A percentile compares a stretch with the other conserved stretches of the same genome.
phyloP scores from a whole-genome alignment of 1,140 invertebrate genomes.

The Drosophila fuyamai region DNA sequence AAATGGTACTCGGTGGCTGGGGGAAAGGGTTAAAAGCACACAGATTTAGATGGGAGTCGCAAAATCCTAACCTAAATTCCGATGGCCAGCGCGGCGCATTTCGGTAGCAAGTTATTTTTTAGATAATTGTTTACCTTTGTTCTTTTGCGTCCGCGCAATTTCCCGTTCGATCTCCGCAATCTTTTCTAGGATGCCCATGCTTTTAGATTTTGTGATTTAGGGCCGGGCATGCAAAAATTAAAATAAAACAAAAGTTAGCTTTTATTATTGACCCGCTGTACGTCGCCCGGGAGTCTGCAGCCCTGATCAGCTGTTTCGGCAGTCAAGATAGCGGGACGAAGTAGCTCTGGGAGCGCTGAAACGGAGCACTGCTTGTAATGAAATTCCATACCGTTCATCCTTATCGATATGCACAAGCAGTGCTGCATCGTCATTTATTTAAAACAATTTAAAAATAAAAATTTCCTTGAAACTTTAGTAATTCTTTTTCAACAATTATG shows the following conservation, averaged over 20 bases:
- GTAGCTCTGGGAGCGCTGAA: neutral
- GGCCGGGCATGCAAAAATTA: conserved; percentile 56
- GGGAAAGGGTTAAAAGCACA: conserved; percentile 59
- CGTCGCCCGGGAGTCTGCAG: conserved; percentile 17
- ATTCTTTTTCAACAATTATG: too few species aligned
- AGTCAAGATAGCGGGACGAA: neutral
- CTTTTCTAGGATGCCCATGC: conserved; percentile 98
- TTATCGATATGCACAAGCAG: too few species aligned
- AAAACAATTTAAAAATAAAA: too few species aligned
- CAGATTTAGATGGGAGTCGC: neutral
- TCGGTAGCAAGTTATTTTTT: conserved; percentile 2
- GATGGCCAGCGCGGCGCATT: conserved; percentile 48
- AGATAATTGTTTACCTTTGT: conserved; percentile 92
- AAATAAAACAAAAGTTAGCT: conserved; percentile 47
- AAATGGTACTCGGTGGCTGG: conserved; percentile 99
- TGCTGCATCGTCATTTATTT: too few species aligned
- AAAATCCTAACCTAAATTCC: conserved; percentile 77
- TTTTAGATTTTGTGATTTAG: conserved; percentile 19
- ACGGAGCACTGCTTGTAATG: too few species aligned
- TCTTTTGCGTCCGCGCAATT: conserved; percentile 99
- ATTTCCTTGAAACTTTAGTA: too few species aligned
- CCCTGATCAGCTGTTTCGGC: conserved; percentile 25
- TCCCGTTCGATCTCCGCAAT: conserved; percentile 99
- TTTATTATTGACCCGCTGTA: conserved; percentile 41
- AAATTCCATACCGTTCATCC: too few species aligned